Conservation (phyloP, 2,113 vertebrate species). For the Rhegmatorhina hoffmannsi region DNA sequence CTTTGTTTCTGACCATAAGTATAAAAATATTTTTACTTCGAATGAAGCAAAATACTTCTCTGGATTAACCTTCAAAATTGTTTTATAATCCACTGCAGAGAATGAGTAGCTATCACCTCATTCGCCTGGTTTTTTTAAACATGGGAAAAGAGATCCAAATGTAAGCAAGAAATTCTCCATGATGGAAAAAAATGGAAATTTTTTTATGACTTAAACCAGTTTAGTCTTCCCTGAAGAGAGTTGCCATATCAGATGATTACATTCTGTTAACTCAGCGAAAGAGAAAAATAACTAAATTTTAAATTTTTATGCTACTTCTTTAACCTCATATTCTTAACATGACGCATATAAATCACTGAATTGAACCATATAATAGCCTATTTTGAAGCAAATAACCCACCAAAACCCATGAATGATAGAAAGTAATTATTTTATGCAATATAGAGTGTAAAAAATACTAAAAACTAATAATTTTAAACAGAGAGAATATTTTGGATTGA, state of each 20-base stretch:
- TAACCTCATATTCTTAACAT: background rate
- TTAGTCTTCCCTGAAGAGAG: background rate
- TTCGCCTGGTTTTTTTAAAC: background rate
- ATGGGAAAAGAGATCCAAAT: background rate
- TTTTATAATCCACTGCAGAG: background rate
- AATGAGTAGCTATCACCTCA: background rate
- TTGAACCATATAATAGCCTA: background rate
- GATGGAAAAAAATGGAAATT: background rate
- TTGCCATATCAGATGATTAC: background rate
- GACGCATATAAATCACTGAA: background rate
- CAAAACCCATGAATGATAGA: accelerated
- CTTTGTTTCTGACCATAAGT: background rate
- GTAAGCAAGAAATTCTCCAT: background rate
- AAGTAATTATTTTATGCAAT: background rate
- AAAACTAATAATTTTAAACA: background rate
- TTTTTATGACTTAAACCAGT: background rate
- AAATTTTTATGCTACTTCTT: background rate
- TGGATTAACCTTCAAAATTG: background rate
- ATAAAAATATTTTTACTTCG: background rate
- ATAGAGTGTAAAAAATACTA: background rate
- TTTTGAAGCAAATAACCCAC: background rate
- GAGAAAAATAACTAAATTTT: background rate
- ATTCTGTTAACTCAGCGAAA: background rate
- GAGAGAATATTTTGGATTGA: background rate
- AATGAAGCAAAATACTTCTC: background rate